Base-by-base conservation (phyloP, 2,113 vertebrate genomes). In the Nematolebias whitei region DNA sequence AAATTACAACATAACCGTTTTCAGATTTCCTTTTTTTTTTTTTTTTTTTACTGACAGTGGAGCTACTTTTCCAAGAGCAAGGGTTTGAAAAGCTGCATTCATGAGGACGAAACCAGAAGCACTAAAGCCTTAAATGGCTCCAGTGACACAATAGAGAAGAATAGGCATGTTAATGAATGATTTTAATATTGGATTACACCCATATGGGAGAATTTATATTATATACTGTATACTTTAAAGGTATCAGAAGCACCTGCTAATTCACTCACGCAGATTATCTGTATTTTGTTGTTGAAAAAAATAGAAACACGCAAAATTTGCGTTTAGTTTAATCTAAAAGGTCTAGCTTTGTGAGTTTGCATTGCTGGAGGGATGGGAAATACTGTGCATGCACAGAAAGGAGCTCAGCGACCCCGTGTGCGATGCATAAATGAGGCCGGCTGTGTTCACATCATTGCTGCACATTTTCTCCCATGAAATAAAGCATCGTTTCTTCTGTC, bases 401-500 rank as follows among this genome's bases (percentile, higher is more conserved):
- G n/a, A n/a, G 40, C 29, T 38, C 39, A 51, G 20, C 54, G 47
- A 41, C 50, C 26, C 14, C 5, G 22, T 66, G 61, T 81, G 65
- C 58, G 55, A 66, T 65, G 56, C 71, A 77, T 82, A 85, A 88
- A 85, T 80, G 80, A 75, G 82, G 79, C 80, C 82, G 71, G 81
- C 75, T 85, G 89, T 85, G 79, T 85, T 87, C 82, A 85, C 85
- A 82, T 85, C 80, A 87, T 89, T 87, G 87, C 76, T 84, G 82
- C 81, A 74, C 67, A 86, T 87, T 88, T 90, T 80, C 87, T 81
- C 73, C 72, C 71, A 83, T 90, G 79, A 90, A 89, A 76, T 81
- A 68, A 65, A 78, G 76, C 86, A 89, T 89, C 87, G 90, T 91
- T 87, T 90, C 67, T 80, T 85, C 68, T 49, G 71, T 55, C 72